Conservation (phyloP, 1,140 invertebrate species). For the Nebria ingens region DNA sequence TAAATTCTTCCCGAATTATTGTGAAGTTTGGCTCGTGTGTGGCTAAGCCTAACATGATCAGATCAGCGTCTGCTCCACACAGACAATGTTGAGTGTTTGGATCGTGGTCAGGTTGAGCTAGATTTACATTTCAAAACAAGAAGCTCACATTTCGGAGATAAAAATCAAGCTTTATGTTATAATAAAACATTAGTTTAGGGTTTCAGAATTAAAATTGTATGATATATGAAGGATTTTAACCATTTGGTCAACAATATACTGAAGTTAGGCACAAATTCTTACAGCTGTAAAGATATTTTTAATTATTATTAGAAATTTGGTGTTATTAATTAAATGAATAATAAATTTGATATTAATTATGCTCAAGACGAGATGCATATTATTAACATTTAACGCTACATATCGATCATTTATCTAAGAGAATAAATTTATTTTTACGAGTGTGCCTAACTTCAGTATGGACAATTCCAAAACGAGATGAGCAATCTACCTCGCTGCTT, state of each 20-base stretch:
- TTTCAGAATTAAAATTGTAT: not conserved
- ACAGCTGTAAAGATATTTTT: no score
- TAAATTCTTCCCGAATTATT: slow-evolving; percentile 96
- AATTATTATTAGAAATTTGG: no score
- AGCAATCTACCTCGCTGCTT: slow-evolving; percentile 76
- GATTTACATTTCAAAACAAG: slow-evolving; percentile 26
- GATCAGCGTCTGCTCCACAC: slow-evolving; percentile 96
- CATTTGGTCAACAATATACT: no score
- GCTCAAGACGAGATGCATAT: no score
- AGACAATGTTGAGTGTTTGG: slow-evolving; percentile 96
- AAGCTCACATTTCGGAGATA: no score
- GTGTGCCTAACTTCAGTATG: no score
- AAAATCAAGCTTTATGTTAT: not conserved
- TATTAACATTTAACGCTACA: no score
- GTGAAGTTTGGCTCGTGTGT: slow-evolving; percentile 99
- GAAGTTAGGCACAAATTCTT: not conserved
- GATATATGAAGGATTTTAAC: slow-evolving; percentile 11
- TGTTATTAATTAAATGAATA: no score
- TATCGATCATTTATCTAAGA: slow-evolving; percentile 13
- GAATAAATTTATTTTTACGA: no score
- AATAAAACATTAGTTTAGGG: no score
- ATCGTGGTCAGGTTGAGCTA: slow-evolving; percentile 89
- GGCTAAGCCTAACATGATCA: slow-evolving; percentile 97
- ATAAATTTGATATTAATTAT: no score
- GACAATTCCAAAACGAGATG: no score